Evolutionary conservation across 2,113 vertebrate genomes (phyloP).

Genomic region (Lophochroa leadbeateri): DNA sequence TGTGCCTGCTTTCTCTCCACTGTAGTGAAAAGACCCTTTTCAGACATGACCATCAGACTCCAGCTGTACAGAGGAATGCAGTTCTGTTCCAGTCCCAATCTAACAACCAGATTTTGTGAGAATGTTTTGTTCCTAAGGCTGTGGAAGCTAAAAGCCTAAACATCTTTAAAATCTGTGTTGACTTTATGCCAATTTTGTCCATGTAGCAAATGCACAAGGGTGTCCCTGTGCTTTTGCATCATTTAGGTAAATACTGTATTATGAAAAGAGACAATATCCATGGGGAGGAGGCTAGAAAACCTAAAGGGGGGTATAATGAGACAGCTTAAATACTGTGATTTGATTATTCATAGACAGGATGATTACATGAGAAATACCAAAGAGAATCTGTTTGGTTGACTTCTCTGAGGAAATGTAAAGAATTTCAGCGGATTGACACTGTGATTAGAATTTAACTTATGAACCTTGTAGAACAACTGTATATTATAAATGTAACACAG

Average conservation of each 20-base stretch:
- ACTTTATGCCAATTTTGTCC: background rate
- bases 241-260: background rate
- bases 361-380: background rate
- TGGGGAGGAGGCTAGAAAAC: background rate
- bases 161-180: background rate
- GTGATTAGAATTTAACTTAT: background rate
- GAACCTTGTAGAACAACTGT: background rate
- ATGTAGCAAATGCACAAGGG: background rate
- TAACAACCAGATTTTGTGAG: background rate
- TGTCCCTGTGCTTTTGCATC: background rate
- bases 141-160: background rate
- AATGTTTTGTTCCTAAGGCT: background rate
- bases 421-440: background rate
- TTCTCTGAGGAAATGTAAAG: background rate
- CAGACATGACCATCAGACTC: background rate
- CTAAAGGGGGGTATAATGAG: background rate
- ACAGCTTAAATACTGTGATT: background rate
- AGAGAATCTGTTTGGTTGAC: background rate
- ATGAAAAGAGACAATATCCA: background rate
- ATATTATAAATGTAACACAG: background rate
- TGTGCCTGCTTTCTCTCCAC: background rate
- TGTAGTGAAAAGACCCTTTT: background rate
- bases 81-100: background rate
- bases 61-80: slow-evolving; percentile 2
- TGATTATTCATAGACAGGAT: background rate